Percentiles rank a stretch among this genome's conserved stretches.
Conservation (phyloP, 2,113 vertebrate genomes). For the Ptilonorhynchus violaceus region DNA sequence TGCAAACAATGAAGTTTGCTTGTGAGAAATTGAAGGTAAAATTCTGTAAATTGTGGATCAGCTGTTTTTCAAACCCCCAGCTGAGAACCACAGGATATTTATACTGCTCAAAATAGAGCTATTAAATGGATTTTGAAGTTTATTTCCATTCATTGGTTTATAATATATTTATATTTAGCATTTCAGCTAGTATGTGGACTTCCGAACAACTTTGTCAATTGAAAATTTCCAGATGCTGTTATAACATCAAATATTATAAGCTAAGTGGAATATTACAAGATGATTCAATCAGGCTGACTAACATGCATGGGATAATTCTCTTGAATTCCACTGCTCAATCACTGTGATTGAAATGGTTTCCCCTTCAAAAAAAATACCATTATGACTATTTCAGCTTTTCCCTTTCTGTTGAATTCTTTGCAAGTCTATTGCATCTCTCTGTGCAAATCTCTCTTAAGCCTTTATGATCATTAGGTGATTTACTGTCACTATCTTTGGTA, state of each 20-base stretch:
- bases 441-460: background rate
- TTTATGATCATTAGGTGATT: background rate
- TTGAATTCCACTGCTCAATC: constrained; percentile 17
- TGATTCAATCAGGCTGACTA: background rate
- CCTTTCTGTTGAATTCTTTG: background rate
- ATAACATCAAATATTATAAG: background rate
- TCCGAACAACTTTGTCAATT: constrained; percentile 3
- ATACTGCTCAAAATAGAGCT: background rate
- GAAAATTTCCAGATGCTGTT: background rate
- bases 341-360: background rate
- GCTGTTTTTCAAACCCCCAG: background rate
- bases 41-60: background rate
- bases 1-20: background rate
- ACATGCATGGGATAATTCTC: background rate
- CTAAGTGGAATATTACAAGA: background rate
- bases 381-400: background rate
- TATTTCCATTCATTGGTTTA: background rate
- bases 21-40: background rate
- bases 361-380: background rate
- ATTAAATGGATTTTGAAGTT: constrained; percentile 1
- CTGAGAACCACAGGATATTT: background rate
- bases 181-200: background rate
- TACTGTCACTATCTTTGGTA: background rate
- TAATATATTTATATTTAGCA: constrained; percentile 22
- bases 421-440: background rate